phyloP scores from a whole-genome alignment of 2,797 vertebrate genomes.

The Nannoperca obscura region DNA sequence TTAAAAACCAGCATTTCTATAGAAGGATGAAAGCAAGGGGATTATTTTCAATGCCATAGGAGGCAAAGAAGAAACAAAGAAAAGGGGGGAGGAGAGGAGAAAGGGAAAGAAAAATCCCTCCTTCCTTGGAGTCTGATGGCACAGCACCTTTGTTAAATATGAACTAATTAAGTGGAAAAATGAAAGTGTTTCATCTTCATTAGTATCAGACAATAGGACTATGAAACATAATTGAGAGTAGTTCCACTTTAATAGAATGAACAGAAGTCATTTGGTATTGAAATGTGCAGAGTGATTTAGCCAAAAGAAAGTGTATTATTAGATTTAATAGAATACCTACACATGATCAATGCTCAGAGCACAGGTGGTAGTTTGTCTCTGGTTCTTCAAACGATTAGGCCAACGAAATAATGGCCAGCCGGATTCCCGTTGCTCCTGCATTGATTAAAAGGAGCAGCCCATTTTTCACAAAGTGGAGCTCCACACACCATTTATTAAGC shows the following conservation, averaged over 20 bases:
- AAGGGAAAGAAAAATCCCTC: conserved; percentile 19
- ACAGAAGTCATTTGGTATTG: conserved; percentile 81
- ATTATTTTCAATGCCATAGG: conserved; percentile 73
- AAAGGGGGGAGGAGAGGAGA: neutral
- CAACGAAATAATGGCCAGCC: conserved; percentile 74
- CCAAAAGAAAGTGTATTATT: conserved; percentile 81
- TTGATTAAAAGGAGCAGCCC: conserved; percentile 72
- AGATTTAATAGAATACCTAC: conserved; percentile 80
- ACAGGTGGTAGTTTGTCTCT: conserved; percentile 80
- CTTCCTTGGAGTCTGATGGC: conserved; percentile 75
- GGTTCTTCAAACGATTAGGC: conserved; percentile 76
- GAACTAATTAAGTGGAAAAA: conserved; percentile 86
- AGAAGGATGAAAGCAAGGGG: conserved; percentile 67
- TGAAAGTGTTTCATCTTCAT: conserved; percentile 86
- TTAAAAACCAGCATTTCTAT: conserved; percentile 36
- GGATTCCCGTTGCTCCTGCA: conserved; percentile 69
- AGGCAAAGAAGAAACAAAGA: conserved; percentile 31
- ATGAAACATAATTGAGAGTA: conserved; percentile 83
- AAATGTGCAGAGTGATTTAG: conserved; percentile 75
- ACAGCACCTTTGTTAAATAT: conserved; percentile 85
- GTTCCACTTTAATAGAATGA: conserved; percentile 82
- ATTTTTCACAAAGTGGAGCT: conserved; percentile 72
- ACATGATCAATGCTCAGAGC: conserved; percentile 77
- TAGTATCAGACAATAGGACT: conserved; percentile 84
- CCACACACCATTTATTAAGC: conserved; percentile 69